phyloP scores from a whole-genome alignment of 2,888 invertebrate genomes.

The Nipponacmea schrenckii region DNA sequence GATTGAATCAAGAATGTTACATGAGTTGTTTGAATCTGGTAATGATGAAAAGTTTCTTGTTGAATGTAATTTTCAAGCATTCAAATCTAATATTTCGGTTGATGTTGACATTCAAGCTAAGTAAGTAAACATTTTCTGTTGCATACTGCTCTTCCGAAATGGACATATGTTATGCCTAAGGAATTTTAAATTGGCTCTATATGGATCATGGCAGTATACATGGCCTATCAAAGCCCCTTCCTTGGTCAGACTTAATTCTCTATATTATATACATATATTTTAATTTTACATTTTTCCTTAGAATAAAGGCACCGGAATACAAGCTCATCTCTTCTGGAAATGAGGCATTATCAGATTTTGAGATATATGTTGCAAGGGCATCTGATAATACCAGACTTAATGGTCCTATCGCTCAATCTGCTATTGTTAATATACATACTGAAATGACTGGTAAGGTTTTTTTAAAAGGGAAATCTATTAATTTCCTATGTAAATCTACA shows the following conservation, averaged over 20 bases:
- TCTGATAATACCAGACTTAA: not conserved
- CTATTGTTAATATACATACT: not conserved
- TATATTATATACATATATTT: too few species aligned
- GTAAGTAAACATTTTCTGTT: not conserved
- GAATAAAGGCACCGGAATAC: too few species aligned
- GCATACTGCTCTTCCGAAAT: not conserved
- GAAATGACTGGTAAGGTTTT: not conserved
- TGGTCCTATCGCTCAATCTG: not conserved
- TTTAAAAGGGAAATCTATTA: too few species aligned
- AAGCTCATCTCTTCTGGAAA: not conserved
- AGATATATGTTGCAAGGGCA: not conserved
- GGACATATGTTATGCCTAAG: not conserved
- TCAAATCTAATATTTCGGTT: slow-evolving; percentile 3
- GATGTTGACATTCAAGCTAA: not conserved
- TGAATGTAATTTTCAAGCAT: slow-evolving; percentile 11
- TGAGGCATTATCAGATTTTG: not conserved
- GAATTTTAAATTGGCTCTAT: too few species aligned
- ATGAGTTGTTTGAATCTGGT: slow-evolving; percentile 6
- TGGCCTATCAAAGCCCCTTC: too few species aligned
- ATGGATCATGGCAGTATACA: too few species aligned
- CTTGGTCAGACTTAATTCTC: too few species aligned
- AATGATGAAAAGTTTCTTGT: slow-evolving; percentile 15
- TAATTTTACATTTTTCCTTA: too few species aligned
- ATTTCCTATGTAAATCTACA: too few species aligned
- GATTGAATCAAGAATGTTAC: not conserved